phyloP scores from a whole-genome alignment of 2,888 invertebrate genomes.

The Oeneis ivallda region DNA sequence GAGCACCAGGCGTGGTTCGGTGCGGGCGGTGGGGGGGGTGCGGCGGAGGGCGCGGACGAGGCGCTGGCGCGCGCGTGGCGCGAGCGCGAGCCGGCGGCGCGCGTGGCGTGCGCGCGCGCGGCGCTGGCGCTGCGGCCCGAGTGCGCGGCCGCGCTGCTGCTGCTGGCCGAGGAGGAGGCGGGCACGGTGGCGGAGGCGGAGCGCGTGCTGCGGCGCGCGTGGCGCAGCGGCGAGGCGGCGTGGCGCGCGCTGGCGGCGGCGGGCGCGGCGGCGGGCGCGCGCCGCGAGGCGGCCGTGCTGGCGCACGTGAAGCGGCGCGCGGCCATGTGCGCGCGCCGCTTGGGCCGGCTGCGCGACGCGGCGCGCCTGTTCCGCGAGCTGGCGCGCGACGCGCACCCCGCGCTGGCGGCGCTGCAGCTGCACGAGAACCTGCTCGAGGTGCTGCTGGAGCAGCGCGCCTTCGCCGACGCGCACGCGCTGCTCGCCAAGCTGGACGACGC shows the following conservation, averaged over 20 bases:
- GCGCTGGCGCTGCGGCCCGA: constrained; percentile 90
- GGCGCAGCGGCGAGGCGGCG: constrained; percentile 96
- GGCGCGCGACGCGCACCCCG: constrained; percentile 97
- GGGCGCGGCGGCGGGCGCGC: constrained; percentile 92
- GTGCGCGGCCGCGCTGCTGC: constrained; percentile 96
- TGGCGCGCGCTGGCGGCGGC: constrained; percentile 93
- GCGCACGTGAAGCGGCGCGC: constrained; percentile 96
- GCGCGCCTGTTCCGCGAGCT: constrained; percentile 98
- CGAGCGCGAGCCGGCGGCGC: constrained; percentile 93
- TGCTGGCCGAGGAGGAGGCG: constrained; percentile 98
- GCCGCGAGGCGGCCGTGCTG: constrained; percentile 94
- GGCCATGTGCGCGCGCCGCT: constrained; percentile 98
- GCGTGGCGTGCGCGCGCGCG: constrained; percentile 78
- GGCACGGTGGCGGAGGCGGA: constrained; percentile 91
- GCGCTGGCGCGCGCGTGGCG: constrained; percentile 97
- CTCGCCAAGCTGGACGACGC: constrained; percentile 89
- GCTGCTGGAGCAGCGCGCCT: constrained; percentile 96
- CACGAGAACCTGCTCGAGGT: constrained; percentile 97
- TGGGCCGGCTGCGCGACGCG: constrained; percentile 96
- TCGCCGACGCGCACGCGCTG: constrained; percentile 88
- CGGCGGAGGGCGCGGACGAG: constrained; percentile 53
- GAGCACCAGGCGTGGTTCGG: constrained; percentile 86
- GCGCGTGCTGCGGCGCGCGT: constrained; percentile 86
- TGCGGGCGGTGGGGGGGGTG: constrained; percentile 44
- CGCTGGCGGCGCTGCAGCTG: constrained; percentile 95